Evolutionary conservation across 2,888 invertebrate genomes (phyloP).

Genomic region (Dioctria linearis): DNA sequence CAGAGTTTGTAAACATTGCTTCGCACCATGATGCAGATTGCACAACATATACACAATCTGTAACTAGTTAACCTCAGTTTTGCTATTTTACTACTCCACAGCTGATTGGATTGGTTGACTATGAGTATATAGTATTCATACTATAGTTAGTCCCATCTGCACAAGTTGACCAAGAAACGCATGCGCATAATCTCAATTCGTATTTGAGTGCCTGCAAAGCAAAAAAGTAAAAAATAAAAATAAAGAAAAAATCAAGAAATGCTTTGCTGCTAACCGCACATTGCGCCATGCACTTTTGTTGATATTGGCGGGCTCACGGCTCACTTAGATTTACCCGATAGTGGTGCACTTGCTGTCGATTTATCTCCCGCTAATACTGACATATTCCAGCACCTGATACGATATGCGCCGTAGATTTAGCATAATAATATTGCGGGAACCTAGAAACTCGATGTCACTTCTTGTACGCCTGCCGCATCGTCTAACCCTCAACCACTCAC

Average conservation of each 20-base stretch:
- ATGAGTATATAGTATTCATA: no score
- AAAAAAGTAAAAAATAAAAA: no score
- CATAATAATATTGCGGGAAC: constrained; percentile 47
- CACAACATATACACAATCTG: not conserved
- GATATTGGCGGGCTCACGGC: constrained; percentile 15
- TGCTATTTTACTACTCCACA: constrained; percentile 31
- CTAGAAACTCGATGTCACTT: constrained; percentile 48
- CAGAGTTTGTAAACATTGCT: constrained; percentile 25
- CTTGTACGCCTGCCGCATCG: not conserved
- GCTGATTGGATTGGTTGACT: constrained; percentile 32
- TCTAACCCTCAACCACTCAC: no score
- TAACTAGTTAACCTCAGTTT: constrained; percentile 33
- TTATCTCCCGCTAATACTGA: constrained; percentile 37
- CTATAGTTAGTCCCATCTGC: not conserved
- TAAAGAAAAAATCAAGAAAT: constrained; percentile 3
- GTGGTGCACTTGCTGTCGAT: constrained; percentile 48
- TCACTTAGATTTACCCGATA: constrained; percentile 41
- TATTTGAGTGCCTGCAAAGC: not conserved
- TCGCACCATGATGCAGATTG: constrained; percentile 30
- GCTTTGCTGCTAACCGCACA: constrained; percentile 16
- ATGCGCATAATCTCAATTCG: constrained; percentile 24
- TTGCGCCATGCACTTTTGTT: constrained; percentile 45
- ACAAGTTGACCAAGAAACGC: constrained; percentile 45
- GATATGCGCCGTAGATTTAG: constrained; percentile 44
- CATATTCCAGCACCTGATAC: constrained; percentile 50